These are phyloP conservation scores for Psilopsiagon aurifrons DNA, from an alignment of 2,113 vertebrate genomes.

Conservation along the genomic window DNA sequence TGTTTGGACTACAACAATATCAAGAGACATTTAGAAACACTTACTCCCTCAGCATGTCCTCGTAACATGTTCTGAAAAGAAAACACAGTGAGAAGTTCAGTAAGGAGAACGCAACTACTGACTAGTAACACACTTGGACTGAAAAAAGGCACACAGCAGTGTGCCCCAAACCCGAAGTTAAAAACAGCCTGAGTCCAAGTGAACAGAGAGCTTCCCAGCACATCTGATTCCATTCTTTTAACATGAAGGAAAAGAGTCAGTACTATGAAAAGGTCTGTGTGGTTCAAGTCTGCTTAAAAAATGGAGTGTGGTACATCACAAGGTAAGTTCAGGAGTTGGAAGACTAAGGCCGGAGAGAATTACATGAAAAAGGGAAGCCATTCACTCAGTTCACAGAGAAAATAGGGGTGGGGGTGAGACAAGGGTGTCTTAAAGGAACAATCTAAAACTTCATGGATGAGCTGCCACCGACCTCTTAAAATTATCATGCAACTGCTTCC, in stretches of 20 bases:
- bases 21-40: constrained; percentile 23
- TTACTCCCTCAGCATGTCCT: constrained; percentile 85
- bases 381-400: not conserved
- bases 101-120: not conserved
- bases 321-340: not conserved
- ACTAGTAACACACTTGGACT: not conserved
- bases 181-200: fast-evolving
- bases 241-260: not conserved
- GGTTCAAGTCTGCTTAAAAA: not conserved
- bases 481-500: not conserved
- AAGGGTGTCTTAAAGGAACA: not conserved
- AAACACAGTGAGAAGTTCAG: constrained; percentile 10
- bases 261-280: fast-evolving
- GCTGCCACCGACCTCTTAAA: not conserved
- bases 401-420: not conserved
- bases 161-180: not conserved
- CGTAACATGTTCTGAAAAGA: constrained; percentile 88
- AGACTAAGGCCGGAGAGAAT: not conserved
- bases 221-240: not conserved
- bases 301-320: not conserved
- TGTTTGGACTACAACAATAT: not conserved
- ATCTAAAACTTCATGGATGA: not conserved
- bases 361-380: not conserved
- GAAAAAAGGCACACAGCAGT: not conserved
- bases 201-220: not conserved